These are phyloP conservation scores for Drosophila longiperda DNA, from an alignment of 2,888 invertebrate genomes.

Conservation along the genomic window DNA sequence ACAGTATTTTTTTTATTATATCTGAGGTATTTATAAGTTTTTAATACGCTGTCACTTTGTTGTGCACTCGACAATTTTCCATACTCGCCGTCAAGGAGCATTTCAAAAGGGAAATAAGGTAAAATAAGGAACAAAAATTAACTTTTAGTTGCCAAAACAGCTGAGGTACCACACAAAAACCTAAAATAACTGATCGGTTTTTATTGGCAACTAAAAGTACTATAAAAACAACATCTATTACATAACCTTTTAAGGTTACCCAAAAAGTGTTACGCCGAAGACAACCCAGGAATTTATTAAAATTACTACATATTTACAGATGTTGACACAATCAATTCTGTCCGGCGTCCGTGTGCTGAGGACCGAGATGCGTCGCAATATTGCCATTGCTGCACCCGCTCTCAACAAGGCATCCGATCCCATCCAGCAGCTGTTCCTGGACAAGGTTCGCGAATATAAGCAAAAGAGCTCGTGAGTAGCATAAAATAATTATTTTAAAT, in stretches of 20 bases:
- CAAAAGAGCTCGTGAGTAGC: constrained; percentile 92
- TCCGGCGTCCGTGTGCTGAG: constrained; percentile 86
- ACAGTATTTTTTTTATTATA: constrained; percentile 4
- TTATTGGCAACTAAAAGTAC: not conserved
- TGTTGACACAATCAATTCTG: constrained; percentile 87
- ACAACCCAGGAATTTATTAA: not conserved
- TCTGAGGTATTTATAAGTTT: constrained; percentile 19
- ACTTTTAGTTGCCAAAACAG: not conserved
- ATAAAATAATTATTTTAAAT: not conserved
- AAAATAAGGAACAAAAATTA: constrained; percentile 15
- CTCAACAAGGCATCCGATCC: constrained; percentile 92
- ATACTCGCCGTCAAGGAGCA: constrained; percentile 30
- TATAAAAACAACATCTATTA: constrained; percentile 55
- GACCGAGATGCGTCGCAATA: constrained; percentile 88
- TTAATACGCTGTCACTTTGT: constrained; percentile 23
- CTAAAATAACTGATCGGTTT: not conserved
- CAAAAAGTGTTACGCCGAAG: constrained; percentile 14
- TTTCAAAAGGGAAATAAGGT: constrained; percentile 59
- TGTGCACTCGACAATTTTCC: constrained; percentile 49
- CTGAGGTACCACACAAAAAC: too few relatives aligned
- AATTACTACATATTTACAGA: constrained; percentile 83
- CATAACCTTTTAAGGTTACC: constrained; percentile 83
- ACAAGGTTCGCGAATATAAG: constrained; percentile 96
- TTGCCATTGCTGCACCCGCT: constrained; percentile 90
- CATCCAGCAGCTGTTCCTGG: constrained; percentile 96